Conservation (phyloP, 2,797 vertebrate genomes). For the Myotis vivesi region DNA sequence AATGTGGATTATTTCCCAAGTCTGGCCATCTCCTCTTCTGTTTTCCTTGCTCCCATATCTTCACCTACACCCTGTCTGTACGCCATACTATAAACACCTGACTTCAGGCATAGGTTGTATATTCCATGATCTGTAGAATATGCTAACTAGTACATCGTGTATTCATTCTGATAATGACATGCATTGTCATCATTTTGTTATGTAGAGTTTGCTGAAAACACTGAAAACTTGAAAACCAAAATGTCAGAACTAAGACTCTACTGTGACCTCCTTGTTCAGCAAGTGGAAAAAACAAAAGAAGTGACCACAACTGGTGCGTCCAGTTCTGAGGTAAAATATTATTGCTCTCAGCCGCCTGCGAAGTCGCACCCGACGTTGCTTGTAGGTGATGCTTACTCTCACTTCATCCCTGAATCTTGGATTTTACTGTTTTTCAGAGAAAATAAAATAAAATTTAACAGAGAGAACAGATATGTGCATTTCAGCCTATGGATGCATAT, state of each 20-base stretch:
- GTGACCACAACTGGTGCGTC: conserved; percentile 81
- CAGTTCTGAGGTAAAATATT: conserved; percentile 81
- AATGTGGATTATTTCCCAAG: neutral
- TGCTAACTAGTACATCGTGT: neutral
- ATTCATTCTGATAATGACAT: neutral
- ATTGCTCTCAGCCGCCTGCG: neutral
- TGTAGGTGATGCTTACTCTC: neutral
- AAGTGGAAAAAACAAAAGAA: conserved; percentile 97
- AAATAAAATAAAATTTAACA: neutral
- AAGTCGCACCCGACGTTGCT: neutral
- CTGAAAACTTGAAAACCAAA: conserved; percentile 96
- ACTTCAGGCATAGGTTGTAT: neutral
- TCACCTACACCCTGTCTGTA: neutral
- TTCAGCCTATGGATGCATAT: neutral
- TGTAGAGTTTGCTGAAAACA: conserved; percentile 96
- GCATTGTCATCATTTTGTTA: conserved; percentile 38
- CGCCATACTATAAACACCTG: neutral
- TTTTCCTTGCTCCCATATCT: neutral
- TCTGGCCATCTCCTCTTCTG: neutral
- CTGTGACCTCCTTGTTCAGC: conserved; percentile 98
- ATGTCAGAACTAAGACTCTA: conserved; percentile 98
- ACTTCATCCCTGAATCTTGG: neutral
- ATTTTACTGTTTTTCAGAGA: neutral
- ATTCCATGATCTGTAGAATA: neutral
- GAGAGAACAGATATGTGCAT: neutral